Evolutionary conservation across 1,140 invertebrate species (phyloP), one percentile per base, ranked within the genome.

Genomic region (Hermetia illucens): DNA sequence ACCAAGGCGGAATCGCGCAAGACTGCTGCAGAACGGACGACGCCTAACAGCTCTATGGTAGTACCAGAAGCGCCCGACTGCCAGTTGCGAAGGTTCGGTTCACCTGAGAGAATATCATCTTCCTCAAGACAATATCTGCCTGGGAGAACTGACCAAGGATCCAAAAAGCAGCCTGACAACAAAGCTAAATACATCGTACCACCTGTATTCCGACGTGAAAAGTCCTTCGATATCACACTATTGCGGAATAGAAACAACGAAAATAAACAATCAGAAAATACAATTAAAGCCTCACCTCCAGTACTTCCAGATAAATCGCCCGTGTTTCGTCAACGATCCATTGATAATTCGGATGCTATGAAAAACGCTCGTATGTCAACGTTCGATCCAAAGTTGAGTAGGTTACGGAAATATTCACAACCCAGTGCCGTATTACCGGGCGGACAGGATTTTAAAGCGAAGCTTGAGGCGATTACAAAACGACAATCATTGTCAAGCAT

Each of bases 1-100:
- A 80, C 77, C n/a, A 70, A 74, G 53, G 74, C 74, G 12, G 76
- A 79, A 60, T 74, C 72, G 13, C 74, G 73, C 55, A 72, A 70
- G 47, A 56, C 9, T 13, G 20, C 31, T 15, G 34, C 10, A 35
- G 10, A 35, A 12, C 8, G 13, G 13, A 27, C 15, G 12, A 10
- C 5, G 16, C 20, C 17, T 21, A 18, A 10, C 8, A 35, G 5
- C 8, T 18, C 21, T 5, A 35, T 17, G 13, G 5, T 18, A 12
- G 21, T 20, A 35, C 20, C 13, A 12, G n/a, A 6, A 18, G 10
- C 17, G 34, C 10, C 21, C 34, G 15, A 35, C 4, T 35, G 20
- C 17, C 34, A 9, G 34, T 10, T 35, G 4, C 24, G 24, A 27
- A 9, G 24, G 8, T 13, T 9, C 24, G 24, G 13, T 9, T 27